phyloP scores from a whole-genome alignment of 1,140 invertebrate genomes.

The Coenobita brevimanus region DNA sequence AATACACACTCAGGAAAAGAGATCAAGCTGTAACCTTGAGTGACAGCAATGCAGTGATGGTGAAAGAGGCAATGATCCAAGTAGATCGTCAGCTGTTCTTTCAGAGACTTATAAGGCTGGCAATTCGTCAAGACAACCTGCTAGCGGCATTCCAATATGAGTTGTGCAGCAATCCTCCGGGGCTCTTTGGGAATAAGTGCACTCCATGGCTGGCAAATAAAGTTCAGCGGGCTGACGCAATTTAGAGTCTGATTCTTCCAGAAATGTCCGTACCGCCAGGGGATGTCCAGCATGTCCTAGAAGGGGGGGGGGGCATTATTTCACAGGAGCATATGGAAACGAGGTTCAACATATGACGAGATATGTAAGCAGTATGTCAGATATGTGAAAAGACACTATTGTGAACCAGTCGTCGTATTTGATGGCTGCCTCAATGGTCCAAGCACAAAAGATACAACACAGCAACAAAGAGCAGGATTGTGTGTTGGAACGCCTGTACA shows the following conservation, averaged over 20 bases:
- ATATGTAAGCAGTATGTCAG: no score
- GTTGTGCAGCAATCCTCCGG: slow-evolving; percentile 3
- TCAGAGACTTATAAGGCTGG: not conserved
- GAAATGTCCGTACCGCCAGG: not conserved
- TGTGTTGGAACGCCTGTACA: no score
- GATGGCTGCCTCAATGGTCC: no score
- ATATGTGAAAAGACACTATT: no score
- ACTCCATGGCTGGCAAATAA: not conserved
- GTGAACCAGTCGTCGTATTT: no score
- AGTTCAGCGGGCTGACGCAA: not conserved
- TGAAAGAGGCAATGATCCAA: not conserved
- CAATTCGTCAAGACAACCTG: not conserved
- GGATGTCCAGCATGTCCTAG: not conserved
- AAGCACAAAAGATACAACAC: no score
- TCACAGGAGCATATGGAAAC: not conserved
- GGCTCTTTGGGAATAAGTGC: not conserved
- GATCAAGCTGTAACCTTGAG: not conserved
- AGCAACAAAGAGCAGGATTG: no score
- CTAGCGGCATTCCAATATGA: not conserved
- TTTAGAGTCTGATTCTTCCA: not conserved
- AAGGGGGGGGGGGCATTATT: not conserved
- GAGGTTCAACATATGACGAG: no score
- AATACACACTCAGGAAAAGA: not conserved
- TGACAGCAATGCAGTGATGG: not conserved
- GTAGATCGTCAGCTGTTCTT: slow-evolving; percentile 11